A percentile compares a stretch with the other conserved stretches of the same genome.
These are phyloP conservation scores for Phengaris alcon DNA, from an alignment of 2,888 invertebrate species.

Conservation along the genomic window DNA sequence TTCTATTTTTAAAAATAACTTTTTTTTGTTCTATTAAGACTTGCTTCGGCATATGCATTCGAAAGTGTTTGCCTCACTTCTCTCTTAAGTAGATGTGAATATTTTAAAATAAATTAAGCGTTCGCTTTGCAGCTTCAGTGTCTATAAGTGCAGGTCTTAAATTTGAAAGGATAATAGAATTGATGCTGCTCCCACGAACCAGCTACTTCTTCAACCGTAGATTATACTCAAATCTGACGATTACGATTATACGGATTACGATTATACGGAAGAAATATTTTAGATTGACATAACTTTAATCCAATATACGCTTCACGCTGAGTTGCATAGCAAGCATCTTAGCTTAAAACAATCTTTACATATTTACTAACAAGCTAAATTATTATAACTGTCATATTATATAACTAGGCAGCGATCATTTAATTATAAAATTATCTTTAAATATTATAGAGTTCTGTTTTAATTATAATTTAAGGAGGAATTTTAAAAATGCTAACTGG, in stretches of 20 bases:
- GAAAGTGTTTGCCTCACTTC: conserved; percentile 20
- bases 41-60: background rate
- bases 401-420: too few species aligned
- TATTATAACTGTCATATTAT: background rate
- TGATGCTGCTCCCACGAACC: conserved; percentile 17
- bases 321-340: background rate
- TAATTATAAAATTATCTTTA: too few species aligned
- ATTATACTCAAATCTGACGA: background rate
- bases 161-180: conserved; percentile 13
- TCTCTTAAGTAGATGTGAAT: background rate
- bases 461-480: too few species aligned
- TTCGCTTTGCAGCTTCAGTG: background rate
- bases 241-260: background rate
- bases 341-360: background rate
- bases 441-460: too few species aligned
- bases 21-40: conserved; percentile 34
- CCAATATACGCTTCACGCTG: background rate
- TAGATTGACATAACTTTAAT: background rate
- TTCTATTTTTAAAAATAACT: conserved; percentile 41
- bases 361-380: background rate
- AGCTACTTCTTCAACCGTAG: background rate
- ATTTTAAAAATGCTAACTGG: too few species aligned
- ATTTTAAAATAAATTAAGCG: conserved; percentile 18
- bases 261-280: background rate
- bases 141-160: background rate